These are phyloP conservation scores for Cyprinodon tularosa DNA, from an alignment of 2,113 vertebrate genomes.

Conservation along the genomic window DNA sequence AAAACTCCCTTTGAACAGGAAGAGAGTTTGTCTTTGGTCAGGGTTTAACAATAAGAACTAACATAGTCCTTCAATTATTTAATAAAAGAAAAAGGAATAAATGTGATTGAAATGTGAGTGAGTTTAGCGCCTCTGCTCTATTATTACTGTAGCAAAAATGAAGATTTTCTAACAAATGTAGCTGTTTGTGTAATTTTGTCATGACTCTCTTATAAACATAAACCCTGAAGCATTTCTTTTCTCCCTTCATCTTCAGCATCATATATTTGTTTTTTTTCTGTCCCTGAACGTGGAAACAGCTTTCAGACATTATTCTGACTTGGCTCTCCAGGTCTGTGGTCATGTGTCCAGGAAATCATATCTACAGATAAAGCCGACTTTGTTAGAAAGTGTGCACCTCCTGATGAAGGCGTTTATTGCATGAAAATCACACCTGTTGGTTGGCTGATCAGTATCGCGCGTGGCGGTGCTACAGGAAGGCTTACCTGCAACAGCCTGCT, in stretches of 20 bases:
- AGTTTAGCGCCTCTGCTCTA: too few species aligned
- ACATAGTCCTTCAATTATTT: too few species aligned
- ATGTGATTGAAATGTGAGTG: too few species aligned
- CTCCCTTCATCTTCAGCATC: background rate
- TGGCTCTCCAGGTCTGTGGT: fast-evolving
- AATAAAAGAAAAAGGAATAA: too few species aligned
- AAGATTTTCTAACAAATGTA: too few species aligned
- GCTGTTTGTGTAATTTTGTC: too few species aligned
- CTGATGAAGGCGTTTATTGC: conserved; percentile 19
- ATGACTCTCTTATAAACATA: too few species aligned
- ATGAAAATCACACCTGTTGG: conserved; percentile 45
- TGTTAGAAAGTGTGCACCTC: conserved; percentile 38
- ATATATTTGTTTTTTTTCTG: background rate
- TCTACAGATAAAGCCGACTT: conserved; percentile 33
- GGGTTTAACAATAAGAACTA: too few species aligned
- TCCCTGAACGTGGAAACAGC: background rate
- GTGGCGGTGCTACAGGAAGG: background rate
- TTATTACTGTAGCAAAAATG: too few species aligned
- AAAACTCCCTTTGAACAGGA: too few species aligned
- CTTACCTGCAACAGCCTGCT: conserved; percentile 52
- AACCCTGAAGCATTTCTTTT: background rate
- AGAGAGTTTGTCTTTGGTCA: too few species aligned
- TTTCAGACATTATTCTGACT: background rate
- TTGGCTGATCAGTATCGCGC: conserved; percentile 12
- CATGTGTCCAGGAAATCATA: conserved; percentile 31